phyloP scores from a whole-genome alignment of 2,888 invertebrate species.

The Agrypnus murinus region DNA sequence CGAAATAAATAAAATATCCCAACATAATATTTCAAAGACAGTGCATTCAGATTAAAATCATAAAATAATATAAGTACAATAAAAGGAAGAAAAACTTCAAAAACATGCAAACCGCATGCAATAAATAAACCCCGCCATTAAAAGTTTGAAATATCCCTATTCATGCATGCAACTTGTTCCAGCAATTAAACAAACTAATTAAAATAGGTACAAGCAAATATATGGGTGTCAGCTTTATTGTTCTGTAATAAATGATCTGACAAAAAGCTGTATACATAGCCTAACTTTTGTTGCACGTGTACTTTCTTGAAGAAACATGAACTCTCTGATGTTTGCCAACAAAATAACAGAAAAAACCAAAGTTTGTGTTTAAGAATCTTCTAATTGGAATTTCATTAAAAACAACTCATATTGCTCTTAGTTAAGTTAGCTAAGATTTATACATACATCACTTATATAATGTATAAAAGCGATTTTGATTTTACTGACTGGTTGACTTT shows the following conservation, averaged over 20 bases:
- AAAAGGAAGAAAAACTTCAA: not conserved
- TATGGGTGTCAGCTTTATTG: constrained; percentile 23
- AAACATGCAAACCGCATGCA: constrained; percentile 17
- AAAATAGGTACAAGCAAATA: constrained; percentile 34
- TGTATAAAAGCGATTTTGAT: too few relatives aligned
- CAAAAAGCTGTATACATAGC: not conserved
- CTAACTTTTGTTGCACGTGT: constrained; percentile 10
- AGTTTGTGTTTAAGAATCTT: too few relatives aligned
- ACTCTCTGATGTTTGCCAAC: not conserved
- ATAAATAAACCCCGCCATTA: constrained; percentile 23
- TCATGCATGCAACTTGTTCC: constrained; percentile 33
- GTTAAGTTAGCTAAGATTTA: too few relatives aligned
- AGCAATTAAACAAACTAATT: constrained; percentile 38
- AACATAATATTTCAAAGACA: not conserved
- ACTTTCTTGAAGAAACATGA: not conserved
- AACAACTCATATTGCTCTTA: too few relatives aligned
- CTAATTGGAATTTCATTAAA: too few relatives aligned
- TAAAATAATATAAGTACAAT: constrained; percentile 1
- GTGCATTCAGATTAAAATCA: constrained; percentile 21
- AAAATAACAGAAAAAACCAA: too few relatives aligned
- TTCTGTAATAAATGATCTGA: constrained; percentile 30
- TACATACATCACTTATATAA: too few relatives aligned
- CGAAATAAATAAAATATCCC: too few relatives aligned
- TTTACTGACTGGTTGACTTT: too few relatives aligned
- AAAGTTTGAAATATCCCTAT: constrained; percentile 26